Percentiles rank a stretch among this genome's conserved stretches.
Evolutionary conservation across 2,888 invertebrate species (phyloP).

Genomic region (Hyppa rectilinea): DNA sequence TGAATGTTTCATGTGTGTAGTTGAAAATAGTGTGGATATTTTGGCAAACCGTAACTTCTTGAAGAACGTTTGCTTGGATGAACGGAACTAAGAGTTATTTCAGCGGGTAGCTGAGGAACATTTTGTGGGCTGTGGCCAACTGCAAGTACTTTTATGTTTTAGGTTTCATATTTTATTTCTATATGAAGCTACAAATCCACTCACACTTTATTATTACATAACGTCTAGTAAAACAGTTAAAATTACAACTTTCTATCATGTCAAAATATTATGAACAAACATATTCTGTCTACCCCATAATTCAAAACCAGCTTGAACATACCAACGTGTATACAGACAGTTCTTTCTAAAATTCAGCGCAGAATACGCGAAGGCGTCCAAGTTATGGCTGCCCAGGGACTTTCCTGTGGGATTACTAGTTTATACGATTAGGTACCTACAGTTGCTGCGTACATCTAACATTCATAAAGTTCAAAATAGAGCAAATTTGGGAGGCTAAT

Average conservation of each 20-base stretch:
- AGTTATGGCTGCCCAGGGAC: constrained; percentile 54
- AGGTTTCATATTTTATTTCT: not conserved
- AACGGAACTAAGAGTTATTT: not conserved
- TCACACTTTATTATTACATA: not conserved
- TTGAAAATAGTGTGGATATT: constrained; percentile 33
- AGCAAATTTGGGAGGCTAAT: constrained; percentile 36
- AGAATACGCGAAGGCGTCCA: constrained; percentile 40
- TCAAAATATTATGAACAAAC: constrained; percentile 8
- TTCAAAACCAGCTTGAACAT: constrained; percentile 37
- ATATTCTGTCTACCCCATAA: constrained; percentile 22
- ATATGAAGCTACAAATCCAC: not conserved
- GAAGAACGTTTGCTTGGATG: not conserved
- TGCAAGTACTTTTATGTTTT: not conserved
- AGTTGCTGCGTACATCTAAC: constrained; percentile 50
- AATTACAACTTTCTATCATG: not conserved
- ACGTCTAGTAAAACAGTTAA: not conserved
- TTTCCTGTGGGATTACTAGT: constrained; percentile 43
- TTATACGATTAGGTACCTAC: constrained; percentile 50
- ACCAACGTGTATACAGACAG: constrained; percentile 16
- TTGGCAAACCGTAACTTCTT: constrained; percentile 1
- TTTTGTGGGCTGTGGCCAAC: not conserved
- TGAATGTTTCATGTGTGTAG: constrained; percentile 18
- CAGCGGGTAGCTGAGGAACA: not conserved
- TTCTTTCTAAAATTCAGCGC: constrained; percentile 57
- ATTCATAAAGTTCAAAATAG: constrained; percentile 57